These are phyloP conservation scores for Nasonia giraulti DNA, from an alignment of 1,140 invertebrate species.

Conservation along the genomic window DNA sequence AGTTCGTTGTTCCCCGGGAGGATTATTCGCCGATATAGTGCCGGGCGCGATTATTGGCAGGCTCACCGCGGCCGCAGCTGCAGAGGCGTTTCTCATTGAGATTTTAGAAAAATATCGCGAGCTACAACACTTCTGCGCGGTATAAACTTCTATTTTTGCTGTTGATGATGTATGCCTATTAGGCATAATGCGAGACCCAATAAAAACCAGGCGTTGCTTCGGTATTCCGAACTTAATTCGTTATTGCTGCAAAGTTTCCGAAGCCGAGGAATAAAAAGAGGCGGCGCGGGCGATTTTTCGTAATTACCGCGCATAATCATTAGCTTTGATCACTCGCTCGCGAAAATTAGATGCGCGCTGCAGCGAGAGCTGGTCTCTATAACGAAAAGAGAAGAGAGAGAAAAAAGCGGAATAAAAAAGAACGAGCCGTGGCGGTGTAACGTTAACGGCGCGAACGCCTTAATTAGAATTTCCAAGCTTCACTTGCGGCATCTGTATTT, in stretches of 20 bases:
- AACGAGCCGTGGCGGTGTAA: background rate
- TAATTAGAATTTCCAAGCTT: background rate
- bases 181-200: background rate
- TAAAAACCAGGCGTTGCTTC: background rate
- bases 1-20: background rate
- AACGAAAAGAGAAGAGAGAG: background rate
- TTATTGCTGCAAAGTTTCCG: background rate
- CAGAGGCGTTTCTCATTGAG: background rate
- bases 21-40: background rate
- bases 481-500: background rate
- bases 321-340: background rate
- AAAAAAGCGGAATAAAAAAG: background rate
- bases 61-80: background rate
- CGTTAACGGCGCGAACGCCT: background rate
- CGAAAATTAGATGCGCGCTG: conserved; percentile 5
- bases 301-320: conserved; percentile 13
- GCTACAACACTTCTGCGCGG: background rate
- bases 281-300: background rate
- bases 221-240: background rate
- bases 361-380: background rate
- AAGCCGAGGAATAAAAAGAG: background rate
- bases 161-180: background rate
- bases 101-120: background rate
- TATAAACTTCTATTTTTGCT: background rate
- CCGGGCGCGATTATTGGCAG: background rate